These are phyloP conservation scores for Tympanoctomys barrerae DNA, from an alignment of 2,797 vertebrate species.

Conservation along the genomic window DNA sequence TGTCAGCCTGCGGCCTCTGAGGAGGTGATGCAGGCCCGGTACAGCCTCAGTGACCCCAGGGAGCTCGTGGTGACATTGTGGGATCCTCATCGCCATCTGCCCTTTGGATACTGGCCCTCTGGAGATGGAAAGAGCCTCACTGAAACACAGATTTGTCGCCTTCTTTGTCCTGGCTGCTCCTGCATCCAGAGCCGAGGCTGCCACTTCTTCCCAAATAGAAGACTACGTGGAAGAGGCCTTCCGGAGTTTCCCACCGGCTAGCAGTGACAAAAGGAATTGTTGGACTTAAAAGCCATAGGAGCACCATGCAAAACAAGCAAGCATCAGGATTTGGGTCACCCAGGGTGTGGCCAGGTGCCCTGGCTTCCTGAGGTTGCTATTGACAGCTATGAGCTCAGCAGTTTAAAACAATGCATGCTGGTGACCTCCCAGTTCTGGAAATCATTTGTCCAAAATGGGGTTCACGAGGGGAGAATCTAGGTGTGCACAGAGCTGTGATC, in stretches of 20 bases:
- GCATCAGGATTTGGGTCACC: background rate
- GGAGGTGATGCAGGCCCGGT: constrained; percentile 60
- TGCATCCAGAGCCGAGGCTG: background rate
- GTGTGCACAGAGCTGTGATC: no score
- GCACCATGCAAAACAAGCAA: background rate
- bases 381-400: background rate
- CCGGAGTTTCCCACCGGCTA: no score
- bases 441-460: background rate
- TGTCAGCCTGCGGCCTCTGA: constrained; percentile 80
- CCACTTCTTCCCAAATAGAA: background rate
- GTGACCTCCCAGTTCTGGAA: background rate
- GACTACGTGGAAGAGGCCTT: background rate
- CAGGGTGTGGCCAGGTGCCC: background rate
- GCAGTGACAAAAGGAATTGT: background rate
- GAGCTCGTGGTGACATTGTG: background rate
- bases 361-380: rapidly evolving
- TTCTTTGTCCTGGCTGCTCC: background rate
- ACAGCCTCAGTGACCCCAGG: constrained; percentile 53
- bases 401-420: background rate
- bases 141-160: background rate
- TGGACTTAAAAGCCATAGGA: background rate
- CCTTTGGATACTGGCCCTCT: background rate
- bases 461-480: background rate
- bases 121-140: background rate
- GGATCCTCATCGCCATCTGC: background rate